These are phyloP conservation scores for Neoseiulus cucumeris DNA, from an alignment of 1,140 invertebrate species.

Conservation along the genomic window DNA sequence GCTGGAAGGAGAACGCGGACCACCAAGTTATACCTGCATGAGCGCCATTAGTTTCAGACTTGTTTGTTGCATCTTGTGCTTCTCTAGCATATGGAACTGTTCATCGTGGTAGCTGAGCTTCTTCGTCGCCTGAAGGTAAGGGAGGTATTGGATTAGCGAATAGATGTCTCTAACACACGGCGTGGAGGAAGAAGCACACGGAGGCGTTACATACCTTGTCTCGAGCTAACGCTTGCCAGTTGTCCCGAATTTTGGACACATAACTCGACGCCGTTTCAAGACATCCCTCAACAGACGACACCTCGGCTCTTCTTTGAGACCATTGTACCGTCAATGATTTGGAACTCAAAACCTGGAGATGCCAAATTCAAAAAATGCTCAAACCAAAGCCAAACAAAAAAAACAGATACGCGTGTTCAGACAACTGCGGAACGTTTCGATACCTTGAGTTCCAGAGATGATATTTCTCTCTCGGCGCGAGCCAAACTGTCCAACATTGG, in stretches of 20 bases:
- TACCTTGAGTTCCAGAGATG: background rate
- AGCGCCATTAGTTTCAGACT: conserved; percentile 20
- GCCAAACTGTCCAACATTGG: background rate
- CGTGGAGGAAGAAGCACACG: conserved; percentile 18
- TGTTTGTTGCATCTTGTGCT: conserved; percentile 27
- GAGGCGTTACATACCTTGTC: conserved; percentile 67
- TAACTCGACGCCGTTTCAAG: conserved; percentile 46
- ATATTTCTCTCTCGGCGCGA: background rate
- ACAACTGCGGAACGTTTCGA: too few relatives aligned
- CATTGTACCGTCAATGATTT: conserved; percentile 44
- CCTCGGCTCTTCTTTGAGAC: conserved; percentile 41
- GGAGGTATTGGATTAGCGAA: conserved; percentile 30
- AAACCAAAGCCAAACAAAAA: background rate
- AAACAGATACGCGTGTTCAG: background rate
- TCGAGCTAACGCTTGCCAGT: conserved; percentile 71
- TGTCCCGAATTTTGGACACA: conserved; percentile 56
- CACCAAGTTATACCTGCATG: conserved; percentile 12
- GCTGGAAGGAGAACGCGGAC: too few relatives aligned
- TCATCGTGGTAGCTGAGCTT: conserved; percentile 67
- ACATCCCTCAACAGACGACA: conserved; percentile 38
- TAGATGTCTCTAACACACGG: conserved; percentile 7
- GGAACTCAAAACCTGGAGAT: conserved; percentile 11
- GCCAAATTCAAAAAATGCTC: background rate
- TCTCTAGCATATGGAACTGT: conserved; percentile 73
- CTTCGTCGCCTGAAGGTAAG: conserved; percentile 9